Conservation (phyloP, 2,888 invertebrate genomes). For the Plagiodera versicolora region DNA sequence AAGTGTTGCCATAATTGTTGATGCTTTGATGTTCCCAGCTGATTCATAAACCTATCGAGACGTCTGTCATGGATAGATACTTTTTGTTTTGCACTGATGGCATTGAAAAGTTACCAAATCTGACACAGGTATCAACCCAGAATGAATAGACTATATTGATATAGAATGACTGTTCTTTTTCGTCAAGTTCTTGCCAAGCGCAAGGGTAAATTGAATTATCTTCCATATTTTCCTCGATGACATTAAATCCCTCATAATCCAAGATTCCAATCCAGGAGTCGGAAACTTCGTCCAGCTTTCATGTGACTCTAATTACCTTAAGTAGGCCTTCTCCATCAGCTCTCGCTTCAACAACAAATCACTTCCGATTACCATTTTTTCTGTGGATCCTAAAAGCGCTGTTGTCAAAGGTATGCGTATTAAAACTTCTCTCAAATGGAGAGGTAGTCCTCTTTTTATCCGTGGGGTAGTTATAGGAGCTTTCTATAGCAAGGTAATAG, state of each 20-base stretch:
- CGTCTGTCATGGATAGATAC: too few species aligned
- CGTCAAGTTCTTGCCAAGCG: too few species aligned
- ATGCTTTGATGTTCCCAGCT: too few species aligned
- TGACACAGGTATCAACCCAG: too few species aligned
- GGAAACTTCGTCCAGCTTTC: not conserved
- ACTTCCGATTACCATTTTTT: not conserved
- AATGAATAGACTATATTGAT: too few species aligned
- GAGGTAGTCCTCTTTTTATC: not conserved
- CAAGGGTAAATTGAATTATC: too few species aligned
- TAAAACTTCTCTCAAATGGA: not conserved
- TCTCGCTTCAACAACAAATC: not conserved
- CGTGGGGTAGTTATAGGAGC: not conserved
- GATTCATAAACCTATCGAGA: too few species aligned
- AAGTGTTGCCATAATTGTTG: too few species aligned
- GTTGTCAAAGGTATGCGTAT: not conserved
- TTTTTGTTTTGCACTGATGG: too few species aligned
- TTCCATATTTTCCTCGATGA: not conserved
- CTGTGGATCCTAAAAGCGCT: not conserved
- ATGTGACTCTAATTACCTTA: not conserved
- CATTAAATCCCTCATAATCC: not conserved
- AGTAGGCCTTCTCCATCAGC: not conserved
- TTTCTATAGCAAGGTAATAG: slow-evolving; percentile 19
- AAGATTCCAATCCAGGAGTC: not conserved
- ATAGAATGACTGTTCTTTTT: too few species aligned
- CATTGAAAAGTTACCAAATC: too few species aligned